phyloP scores from a whole-genome alignment of 1,140 invertebrate genomes.

The Neuroterus valhalla region DNA sequence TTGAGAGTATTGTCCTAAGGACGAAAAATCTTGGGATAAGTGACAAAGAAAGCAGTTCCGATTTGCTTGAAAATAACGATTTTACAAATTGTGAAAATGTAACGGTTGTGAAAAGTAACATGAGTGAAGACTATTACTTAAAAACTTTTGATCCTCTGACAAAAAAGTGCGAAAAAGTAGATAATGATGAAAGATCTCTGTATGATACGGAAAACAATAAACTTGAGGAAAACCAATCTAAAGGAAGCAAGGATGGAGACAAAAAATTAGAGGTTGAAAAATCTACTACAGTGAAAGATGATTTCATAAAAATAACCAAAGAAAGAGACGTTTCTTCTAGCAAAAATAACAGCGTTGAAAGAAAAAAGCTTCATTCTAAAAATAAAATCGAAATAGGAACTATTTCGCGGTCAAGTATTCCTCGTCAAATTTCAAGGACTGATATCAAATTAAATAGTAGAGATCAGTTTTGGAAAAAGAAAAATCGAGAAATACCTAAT shows the following conservation, averaged over 20 bases:
- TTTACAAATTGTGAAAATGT: background rate
- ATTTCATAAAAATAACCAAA: too few species aligned
- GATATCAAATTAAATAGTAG: background rate
- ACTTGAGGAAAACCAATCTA: too few species aligned
- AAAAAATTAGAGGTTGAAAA: too few species aligned
- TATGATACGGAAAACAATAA: too few species aligned
- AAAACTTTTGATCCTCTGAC: background rate
- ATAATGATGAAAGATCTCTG: background rate
- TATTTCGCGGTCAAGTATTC: background rate
- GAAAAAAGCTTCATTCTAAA: background rate
- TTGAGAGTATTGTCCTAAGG: background rate
- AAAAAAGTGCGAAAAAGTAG: background rate
- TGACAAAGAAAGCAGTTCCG: background rate
- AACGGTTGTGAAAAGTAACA: background rate
- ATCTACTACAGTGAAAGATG: too few species aligned
- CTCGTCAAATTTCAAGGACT: background rate
- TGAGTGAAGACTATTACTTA: too few species aligned
- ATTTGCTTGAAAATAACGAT: background rate
- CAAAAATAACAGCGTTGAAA: background rate
- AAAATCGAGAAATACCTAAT: background rate
- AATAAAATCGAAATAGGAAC: background rate
- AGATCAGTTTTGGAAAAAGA: constrained; percentile 4
- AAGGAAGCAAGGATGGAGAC: too few species aligned
- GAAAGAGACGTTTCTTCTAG: too few species aligned
- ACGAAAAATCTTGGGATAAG: constrained; percentile 19